Percentiles rank a stretch among this genome's conserved stretches.
Conservation (phyloP, 2,888 invertebrate genomes). For the Panorpa germanica region DNA sequence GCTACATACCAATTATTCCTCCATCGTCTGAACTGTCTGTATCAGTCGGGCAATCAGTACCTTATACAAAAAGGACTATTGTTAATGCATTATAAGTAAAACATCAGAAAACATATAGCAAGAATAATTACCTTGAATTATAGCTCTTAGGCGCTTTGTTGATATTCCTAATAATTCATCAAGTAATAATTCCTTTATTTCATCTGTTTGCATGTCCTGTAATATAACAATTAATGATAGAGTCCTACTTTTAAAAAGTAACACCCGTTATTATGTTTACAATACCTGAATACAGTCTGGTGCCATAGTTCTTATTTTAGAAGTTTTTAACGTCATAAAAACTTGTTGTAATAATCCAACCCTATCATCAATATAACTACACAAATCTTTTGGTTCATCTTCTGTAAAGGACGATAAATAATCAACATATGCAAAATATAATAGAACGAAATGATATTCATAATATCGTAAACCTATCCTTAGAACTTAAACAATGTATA, state of each 20-base stretch:
- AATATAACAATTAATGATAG: too few relatives aligned
- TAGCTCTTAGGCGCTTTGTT: constrained; percentile 34
- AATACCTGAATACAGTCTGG: constrained; percentile 29
- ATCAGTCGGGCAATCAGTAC: constrained; percentile 22
- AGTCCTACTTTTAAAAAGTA: too few relatives aligned
- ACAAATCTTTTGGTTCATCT: constrained; percentile 30
- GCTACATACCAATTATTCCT: constrained; percentile 15
- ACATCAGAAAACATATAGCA: too few relatives aligned
- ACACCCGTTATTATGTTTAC: too few relatives aligned
- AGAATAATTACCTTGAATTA: constrained; percentile 30
- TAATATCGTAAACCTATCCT: too few relatives aligned
- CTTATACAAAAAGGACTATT: too few relatives aligned
- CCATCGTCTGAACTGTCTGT: constrained; percentile 24
- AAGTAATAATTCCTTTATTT: constrained; percentile 35
- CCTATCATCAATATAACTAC: constrained; percentile 35
- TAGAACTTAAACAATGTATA: too few relatives aligned
- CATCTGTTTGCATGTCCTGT: constrained; percentile 23
- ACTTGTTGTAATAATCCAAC: constrained; percentile 38
- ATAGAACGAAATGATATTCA: too few relatives aligned
- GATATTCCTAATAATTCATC: constrained; percentile 42
- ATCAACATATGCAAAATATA: too few relatives aligned
- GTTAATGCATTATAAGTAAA: too few relatives aligned
- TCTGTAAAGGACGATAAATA: too few relatives aligned
- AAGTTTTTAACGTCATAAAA: too few relatives aligned
- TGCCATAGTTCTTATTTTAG: constrained; percentile 32